A percentile compares a stretch with the other conserved stretches of the same genome.
Evolutionary conservation across 2,888 invertebrate genomes (phyloP).

Genomic region (Gasteruption jaculator): DNA sequence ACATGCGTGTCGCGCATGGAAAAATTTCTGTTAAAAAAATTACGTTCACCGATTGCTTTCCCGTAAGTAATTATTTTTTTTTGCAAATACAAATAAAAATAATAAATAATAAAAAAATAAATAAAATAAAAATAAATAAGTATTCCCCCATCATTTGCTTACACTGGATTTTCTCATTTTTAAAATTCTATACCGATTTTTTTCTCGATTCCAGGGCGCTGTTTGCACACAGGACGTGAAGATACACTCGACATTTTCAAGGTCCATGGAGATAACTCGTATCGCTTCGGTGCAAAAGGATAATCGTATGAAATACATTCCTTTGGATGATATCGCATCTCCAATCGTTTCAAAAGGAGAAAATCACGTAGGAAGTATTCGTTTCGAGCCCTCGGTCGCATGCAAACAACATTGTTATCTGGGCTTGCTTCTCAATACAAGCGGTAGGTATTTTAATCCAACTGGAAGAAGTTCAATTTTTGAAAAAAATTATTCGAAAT

Average conservation of each 20-base stretch:
- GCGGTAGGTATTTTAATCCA: constrained; percentile 54
- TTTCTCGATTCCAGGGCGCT: constrained; percentile 61
- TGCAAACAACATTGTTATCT: constrained; percentile 76
- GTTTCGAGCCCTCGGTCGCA: constrained; percentile 67
- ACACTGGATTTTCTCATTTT: not conserved
- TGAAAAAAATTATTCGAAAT: too few species aligned
- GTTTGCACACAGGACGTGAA: constrained; percentile 72
- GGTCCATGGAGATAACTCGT: constrained; percentile 71
- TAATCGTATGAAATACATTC: constrained; percentile 44
- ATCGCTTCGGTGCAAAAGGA: constrained; percentile 58
- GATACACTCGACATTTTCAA: constrained; percentile 76
- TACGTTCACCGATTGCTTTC: constrained; percentile 75
- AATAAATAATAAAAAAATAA: not conserved
- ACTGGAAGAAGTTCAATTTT: too few species aligned
- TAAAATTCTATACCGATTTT: not conserved
- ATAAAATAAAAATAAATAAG: not conserved
- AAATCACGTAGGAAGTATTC: constrained; percentile 56
- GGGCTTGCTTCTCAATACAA: constrained; percentile 64
- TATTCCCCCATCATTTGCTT: not conserved
- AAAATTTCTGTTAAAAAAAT: constrained; percentile 59
- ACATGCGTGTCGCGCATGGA: constrained; percentile 72
- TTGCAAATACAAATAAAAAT: constrained; percentile 3
- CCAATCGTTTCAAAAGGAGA: constrained; percentile 48
- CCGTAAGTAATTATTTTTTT: constrained; percentile 58
- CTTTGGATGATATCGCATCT: constrained; percentile 39